Conservation (phyloP, 2,797 vertebrate species). For the Adrianichthys oophorus region DNA sequence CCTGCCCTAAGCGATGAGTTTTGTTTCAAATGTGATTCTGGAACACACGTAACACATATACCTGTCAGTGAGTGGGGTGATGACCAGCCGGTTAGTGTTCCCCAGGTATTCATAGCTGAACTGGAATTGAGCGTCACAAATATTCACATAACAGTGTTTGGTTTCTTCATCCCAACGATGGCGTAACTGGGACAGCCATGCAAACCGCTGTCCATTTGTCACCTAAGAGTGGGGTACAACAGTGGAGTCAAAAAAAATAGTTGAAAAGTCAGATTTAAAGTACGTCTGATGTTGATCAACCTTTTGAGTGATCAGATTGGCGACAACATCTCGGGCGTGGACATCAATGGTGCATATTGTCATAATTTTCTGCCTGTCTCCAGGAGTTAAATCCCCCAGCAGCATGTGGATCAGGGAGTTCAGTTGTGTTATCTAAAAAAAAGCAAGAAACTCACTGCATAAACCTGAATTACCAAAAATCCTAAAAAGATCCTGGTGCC, state of each 20-base stretch:
- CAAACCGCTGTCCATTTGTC: slow-evolving; percentile 78
- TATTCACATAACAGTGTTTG: slow-evolving; percentile 80
- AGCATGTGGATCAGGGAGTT: slow-evolving; percentile 93
- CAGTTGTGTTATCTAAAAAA: slow-evolving; percentile 87
- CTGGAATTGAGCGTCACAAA: slow-evolving; percentile 85
- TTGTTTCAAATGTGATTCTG: not conserved
- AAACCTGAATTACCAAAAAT: not conserved
- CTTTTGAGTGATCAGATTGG: slow-evolving; percentile 86
- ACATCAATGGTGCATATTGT: slow-evolving; percentile 89
- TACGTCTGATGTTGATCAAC: slow-evolving; percentile 47
- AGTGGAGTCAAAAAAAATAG: not conserved
- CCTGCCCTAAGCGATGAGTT: not conserved
- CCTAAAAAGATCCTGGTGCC: not conserved
- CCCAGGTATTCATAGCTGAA: slow-evolving; percentile 85
- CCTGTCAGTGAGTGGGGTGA: slow-evolving; percentile 86
- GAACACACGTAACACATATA: slow-evolving; percentile 30
- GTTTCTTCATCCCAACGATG: slow-evolving; percentile 81
- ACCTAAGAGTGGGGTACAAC: slow-evolving; percentile 62
- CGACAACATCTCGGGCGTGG: slow-evolving; percentile 85
- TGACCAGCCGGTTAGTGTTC: slow-evolving; percentile 83
- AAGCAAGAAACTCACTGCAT: slow-evolving; percentile 13
- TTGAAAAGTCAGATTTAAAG: not conserved
- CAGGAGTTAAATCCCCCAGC: slow-evolving; percentile 84
- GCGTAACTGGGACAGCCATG: slow-evolving; percentile 84
- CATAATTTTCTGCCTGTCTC: slow-evolving; percentile 91